Conservation (phyloP, 2,113 vertebrate genomes). For the Argyrosomus japonicus region DNA sequence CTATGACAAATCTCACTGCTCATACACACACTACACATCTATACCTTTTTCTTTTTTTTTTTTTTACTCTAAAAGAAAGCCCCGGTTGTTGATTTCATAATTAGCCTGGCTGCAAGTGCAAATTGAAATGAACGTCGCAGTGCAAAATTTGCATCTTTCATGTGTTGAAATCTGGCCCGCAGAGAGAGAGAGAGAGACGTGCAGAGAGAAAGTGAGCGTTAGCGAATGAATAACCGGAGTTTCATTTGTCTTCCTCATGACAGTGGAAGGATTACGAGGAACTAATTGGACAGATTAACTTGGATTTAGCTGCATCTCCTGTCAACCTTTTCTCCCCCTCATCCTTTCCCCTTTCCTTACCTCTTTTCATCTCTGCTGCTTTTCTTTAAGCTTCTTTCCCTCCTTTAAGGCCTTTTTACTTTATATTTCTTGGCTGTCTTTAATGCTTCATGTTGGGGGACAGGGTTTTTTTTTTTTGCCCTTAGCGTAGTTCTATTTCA, state of each 20-base stretch:
- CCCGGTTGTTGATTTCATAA: constrained; percentile 11
- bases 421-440: constrained; percentile 47
- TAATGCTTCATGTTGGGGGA: constrained; percentile 37
- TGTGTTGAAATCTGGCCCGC: constrained; percentile 41
- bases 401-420: constrained; percentile 31
- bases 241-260: constrained; percentile 73
- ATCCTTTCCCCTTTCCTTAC: constrained; percentile 5
- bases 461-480: constrained; percentile 2
- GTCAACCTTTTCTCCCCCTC: constrained; percentile 62
- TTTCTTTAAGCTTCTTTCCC: constrained; percentile 44
- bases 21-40: neutral
- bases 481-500: constrained; percentile 50
- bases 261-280: constrained; percentile 77
- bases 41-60: neutral
- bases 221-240: constrained; percentile 49
- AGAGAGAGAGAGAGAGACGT: constrained; percentile 19
- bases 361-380: constrained; percentile 14
- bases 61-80: neutral
- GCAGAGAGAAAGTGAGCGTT: constrained; percentile 31
- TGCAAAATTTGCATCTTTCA: constrained; percentile 44
- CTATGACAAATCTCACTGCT: neutral
- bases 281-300: constrained; percentile 82
- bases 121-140: constrained; percentile 40
- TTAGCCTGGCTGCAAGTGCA: constrained; percentile 38
- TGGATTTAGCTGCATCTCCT: constrained; percentile 73